Base-by-base conservation (phyloP, 2,113 vertebrate genomes). In the Myotis lucifugus region DNA sequence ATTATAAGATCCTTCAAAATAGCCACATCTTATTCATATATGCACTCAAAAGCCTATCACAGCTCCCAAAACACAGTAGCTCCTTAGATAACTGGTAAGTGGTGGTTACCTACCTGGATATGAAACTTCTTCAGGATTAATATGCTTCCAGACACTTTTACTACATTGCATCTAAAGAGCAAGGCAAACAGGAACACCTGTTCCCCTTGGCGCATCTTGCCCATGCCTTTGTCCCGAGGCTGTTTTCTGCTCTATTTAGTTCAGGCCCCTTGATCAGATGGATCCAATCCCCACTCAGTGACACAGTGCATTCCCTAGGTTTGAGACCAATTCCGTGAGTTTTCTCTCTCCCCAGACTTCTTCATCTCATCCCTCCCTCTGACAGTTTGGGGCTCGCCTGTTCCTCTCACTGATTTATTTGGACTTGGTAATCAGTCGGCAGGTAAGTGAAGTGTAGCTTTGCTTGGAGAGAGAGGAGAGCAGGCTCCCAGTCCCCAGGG, bases 351-450 rank as follows among this genome's bases (percentile, higher is more conserved):
- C 87, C 89, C 50, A 86, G 67, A 86, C 5, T 50, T 86, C 90
- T 84, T 91, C 17, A 27, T 50, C 37, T 84, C 50, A 52, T 85
- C 1, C 37, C 4, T 93, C 50, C n/a, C 64, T 88, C 74, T 97
- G 82, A 82, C 79, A 90, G 23, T 27, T 92, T 93, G 88, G 85
- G 67, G 42, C 32, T 92, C 70, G 73, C 56, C 40, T 54, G 85
- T 64, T 96, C 25, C 64, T 64, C 54, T 72, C 84, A 67, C 1
- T 3, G 54, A 73, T 64, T 90, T 86, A 70, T 96, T 54, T 86
- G 95, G 85, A 88, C 50, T 52, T 69, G 78, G 40, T 92, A 70
- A 59, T 70, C 59, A 78, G 70, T 64, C 32, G 27, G 89, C 9
- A 67, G 3, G 8, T 19, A 88, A 77, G 6, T 0, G 0, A 92